Evolutionary conservation across 2,797 vertebrate species (phyloP).

Genomic region (Poecilia wingei): DNA sequence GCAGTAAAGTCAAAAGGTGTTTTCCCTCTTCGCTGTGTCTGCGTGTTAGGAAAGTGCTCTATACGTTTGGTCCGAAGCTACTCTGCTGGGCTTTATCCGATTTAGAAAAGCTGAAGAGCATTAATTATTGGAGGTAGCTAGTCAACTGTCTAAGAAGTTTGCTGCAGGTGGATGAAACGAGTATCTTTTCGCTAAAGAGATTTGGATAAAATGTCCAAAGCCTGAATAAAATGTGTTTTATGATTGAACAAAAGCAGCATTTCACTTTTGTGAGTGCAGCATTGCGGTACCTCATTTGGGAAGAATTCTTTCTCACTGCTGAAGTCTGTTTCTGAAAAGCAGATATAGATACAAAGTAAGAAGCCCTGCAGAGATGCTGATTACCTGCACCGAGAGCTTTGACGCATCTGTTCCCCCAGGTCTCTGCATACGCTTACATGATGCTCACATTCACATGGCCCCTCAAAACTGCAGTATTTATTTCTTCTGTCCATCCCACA

Average conservation of each 20-base stretch:
- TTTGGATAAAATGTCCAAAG: slow-evolving; percentile 14
- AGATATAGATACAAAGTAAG: slow-evolving; percentile 53
- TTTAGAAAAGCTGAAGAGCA: slow-evolving; percentile 49
- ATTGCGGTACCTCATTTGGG: slow-evolving; percentile 45
- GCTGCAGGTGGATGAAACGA: slow-evolving; percentile 27
- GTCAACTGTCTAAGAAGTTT: slow-evolving; percentile 19
- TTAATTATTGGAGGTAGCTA: slow-evolving; percentile 25
- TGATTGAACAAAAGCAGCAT: slow-evolving; percentile 8
- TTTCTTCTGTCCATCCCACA: slow-evolving; percentile 61
- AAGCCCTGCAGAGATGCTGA: slow-evolving; percentile 59
- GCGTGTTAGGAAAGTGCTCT: slow-evolving; percentile 19
- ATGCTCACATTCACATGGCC: slow-evolving; percentile 31
- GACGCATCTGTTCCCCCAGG: slow-evolving; percentile 25
- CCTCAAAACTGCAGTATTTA: slow-evolving; percentile 52
- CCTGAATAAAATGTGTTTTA: slow-evolving; percentile 10
- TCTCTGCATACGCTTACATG: slow-evolving; percentile 33
- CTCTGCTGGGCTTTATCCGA: slow-evolving; percentile 55
- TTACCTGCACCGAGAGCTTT: slow-evolving; percentile 56
- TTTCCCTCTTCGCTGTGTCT: not conserved
- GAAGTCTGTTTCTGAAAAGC: slow-evolving; percentile 56
- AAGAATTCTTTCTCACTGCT: slow-evolving; percentile 46
- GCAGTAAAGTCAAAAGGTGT: slow-evolving; percentile 4
- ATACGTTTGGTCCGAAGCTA: slow-evolving; percentile 52
- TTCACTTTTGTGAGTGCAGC: slow-evolving; percentile 32
- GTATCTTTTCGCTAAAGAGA: slow-evolving; percentile 18